A percentile compares a stretch with the other conserved stretches of the same genome.
Conservation (phyloP, 2,888 invertebrate genomes). For the Leptarthrus brevirostris region DNA sequence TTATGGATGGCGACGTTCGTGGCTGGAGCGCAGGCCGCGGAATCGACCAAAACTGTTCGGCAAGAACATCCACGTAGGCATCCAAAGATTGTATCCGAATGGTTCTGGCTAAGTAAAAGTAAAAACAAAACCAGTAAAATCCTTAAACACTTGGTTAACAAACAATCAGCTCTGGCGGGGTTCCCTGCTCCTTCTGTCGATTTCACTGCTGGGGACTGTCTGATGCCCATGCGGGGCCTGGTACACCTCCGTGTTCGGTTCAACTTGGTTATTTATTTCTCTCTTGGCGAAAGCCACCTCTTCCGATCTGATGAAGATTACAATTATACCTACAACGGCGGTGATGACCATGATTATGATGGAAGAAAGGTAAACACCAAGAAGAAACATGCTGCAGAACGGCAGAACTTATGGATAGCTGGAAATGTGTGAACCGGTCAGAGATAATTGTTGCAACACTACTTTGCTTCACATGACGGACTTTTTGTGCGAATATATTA, state of each 20-base stretch:
- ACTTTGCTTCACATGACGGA: background rate
- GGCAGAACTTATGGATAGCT: background rate
- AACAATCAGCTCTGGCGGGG: constrained; percentile 47
- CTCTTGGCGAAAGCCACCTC: constrained; percentile 36
- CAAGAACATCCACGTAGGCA: constrained; percentile 42
- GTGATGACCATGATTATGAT: constrained; percentile 46
- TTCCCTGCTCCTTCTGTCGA: constrained; percentile 41
- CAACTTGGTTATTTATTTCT: constrained; percentile 34
- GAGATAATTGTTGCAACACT: constrained; percentile 21
- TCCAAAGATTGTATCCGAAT: constrained; percentile 33
- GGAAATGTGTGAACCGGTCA: constrained; percentile 15
- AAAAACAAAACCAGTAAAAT: constrained; percentile 7
- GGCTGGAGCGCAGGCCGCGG: background rate
- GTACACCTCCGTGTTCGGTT: constrained; percentile 12
- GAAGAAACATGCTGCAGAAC: constrained; percentile 10
- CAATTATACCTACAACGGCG: constrained; percentile 44
- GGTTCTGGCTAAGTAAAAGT: constrained; percentile 16
- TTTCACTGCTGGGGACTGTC: constrained; percentile 40
- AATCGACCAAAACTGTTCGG: constrained; percentile 27
- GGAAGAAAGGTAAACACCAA: constrained; percentile 43
- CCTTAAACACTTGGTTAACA: constrained; percentile 47
- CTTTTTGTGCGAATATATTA: constrained; percentile 29
- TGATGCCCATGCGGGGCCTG: background rate
- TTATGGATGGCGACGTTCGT: constrained; percentile 16
- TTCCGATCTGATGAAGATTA: constrained; percentile 47